Evolutionary conservation across 2,113 vertebrate species (phyloP).

Genomic region (Chlorodrepanis virens): DNA sequence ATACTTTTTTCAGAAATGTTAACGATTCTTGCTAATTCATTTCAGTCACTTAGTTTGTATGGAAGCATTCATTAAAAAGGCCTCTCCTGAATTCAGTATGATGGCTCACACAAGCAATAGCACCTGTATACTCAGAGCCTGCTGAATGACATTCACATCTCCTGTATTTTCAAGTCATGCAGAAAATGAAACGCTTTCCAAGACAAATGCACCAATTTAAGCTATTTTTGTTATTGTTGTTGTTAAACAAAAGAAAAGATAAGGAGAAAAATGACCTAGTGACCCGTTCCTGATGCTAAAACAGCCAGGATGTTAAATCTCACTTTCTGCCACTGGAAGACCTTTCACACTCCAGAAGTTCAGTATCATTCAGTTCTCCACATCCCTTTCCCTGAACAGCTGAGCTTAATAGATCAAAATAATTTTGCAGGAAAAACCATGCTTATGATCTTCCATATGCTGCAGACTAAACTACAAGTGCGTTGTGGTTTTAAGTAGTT

Average conservation of each 20-base stretch:
- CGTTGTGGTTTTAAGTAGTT: neutral
- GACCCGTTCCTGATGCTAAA: neutral
- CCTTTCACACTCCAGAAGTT: conserved; percentile 1
- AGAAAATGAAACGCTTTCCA: neutral
- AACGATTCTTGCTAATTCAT: neutral
- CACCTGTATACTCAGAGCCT: neutral
- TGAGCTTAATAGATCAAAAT: conserved; percentile 15
- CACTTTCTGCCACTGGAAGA: neutral
- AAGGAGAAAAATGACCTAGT: neutral
- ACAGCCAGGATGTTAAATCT: neutral
- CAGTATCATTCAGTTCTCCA: neutral
- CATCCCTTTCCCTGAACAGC: neutral
- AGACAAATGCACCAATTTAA: neutral
- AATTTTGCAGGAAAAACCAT: neutral
- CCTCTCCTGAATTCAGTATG: neutral
- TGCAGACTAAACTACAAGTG: conserved; percentile 20
- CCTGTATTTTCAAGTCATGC: neutral
- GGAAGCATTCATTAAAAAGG: neutral
- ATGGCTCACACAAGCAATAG: neutral
- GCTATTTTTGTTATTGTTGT: neutral
- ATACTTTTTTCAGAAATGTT: neutral
- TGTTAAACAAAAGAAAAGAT: neutral
- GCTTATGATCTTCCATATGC: neutral
- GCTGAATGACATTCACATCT: neutral
- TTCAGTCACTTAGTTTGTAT: neutral